These are phyloP conservation scores for Agrilus planipennis DNA, from an alignment of 1,140 invertebrate genomes.

Conservation along the genomic window DNA sequence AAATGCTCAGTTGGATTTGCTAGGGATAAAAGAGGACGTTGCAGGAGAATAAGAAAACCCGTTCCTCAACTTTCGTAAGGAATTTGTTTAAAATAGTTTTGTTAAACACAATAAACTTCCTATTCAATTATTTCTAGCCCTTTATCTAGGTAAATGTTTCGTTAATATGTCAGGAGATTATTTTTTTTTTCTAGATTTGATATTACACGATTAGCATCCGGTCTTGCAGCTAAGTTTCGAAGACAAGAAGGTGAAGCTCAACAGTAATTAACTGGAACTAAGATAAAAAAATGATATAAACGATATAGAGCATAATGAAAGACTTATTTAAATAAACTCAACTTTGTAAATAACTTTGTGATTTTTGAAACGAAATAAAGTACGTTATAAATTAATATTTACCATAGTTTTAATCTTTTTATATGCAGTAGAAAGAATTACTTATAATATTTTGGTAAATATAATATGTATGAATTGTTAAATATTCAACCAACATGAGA, in stretches of 20 bases:
- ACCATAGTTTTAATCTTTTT: too few species aligned
- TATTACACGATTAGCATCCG: conserved; percentile 4
- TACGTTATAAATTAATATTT: too few species aligned
- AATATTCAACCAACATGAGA: too few species aligned
- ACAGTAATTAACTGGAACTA: too few species aligned
- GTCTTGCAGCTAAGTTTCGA: conserved; percentile 7
- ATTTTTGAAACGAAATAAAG: too few species aligned
- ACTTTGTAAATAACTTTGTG: too few species aligned
- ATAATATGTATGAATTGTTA: too few species aligned
- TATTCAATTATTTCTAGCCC: background rate
- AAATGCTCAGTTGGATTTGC: background rate
- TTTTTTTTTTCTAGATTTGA: conserved; percentile 7
- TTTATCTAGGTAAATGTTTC: background rate
- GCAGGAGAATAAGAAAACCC: background rate
- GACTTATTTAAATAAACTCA: too few species aligned
- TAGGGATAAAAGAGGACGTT: conserved; percentile 4
- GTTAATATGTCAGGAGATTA: background rate
- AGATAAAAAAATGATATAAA: too few species aligned
- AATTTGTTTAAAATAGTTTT: background rate
- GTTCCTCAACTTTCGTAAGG: conserved; percentile 2
- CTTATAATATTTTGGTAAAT: too few species aligned
- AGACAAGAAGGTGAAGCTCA: background rate
- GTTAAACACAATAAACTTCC: background rate
- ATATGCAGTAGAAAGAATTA: too few species aligned
- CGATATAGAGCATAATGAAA: too few species aligned